A percentile compares a stretch with the other conserved stretches of the same genome.
Evolutionary conservation across 2,113 vertebrate genomes (phyloP).

Genomic region (Hemiscyllium ocellatum): DNA sequence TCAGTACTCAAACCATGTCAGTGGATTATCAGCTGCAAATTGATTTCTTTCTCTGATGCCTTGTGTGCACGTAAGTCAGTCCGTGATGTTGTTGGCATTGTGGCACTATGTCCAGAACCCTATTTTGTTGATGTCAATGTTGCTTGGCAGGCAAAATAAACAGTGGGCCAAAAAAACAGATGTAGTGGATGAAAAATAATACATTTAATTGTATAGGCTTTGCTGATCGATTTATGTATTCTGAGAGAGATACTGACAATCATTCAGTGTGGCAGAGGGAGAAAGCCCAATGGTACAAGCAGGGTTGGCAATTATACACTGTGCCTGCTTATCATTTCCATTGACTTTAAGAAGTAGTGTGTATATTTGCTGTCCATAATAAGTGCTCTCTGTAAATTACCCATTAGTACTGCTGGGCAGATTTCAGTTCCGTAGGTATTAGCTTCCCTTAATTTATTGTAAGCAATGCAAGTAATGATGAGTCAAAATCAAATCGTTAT

Average conservation of each 20-base stretch:
- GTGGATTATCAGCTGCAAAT: not conserved
- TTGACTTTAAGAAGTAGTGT: not conserved
- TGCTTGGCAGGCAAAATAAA: not conserved
- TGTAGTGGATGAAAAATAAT: not conserved
- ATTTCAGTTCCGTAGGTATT: not conserved
- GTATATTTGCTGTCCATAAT: not conserved
- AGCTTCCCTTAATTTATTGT: not conserved
- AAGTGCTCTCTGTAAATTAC: not conserved
- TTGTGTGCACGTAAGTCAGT: not conserved
- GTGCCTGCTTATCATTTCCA: not conserved
- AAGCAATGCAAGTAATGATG: not conserved
- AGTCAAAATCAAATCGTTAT: not conserved
- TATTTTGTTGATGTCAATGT: not conserved
- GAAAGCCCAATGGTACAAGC: no score
- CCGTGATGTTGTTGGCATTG: not conserved
- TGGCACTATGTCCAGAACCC: not conserved
- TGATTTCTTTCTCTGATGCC: conserved; percentile 10
- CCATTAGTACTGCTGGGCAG: not conserved
- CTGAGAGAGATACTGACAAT: not conserved
- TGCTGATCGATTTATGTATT: not conserved
- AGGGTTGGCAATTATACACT: not conserved
- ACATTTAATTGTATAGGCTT: not conserved
- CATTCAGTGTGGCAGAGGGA: not conserved
- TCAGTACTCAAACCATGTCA: conserved; percentile 4
- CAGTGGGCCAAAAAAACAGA: not conserved